Conservation (phyloP, 2,797 vertebrate genomes). For the Mastacembelus armatus region DNA sequence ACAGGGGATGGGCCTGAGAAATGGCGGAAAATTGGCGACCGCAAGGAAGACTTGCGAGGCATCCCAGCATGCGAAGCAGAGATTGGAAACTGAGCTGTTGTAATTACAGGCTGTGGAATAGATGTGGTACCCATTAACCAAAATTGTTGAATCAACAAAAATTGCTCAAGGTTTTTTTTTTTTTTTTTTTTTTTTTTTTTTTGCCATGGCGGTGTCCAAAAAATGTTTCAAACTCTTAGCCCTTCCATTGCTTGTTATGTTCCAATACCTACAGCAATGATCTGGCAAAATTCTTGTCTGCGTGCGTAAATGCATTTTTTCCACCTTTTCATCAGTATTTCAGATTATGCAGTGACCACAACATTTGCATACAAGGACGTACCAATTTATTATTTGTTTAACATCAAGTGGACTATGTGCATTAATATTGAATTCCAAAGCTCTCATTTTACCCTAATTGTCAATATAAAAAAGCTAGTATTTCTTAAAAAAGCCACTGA, state of each 20-base stretch:
- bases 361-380: constrained; percentile 50
- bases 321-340: constrained; percentile 40
- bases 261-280: constrained; percentile 85
- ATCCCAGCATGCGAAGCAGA: constrained; percentile 84
- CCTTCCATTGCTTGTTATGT: constrained; percentile 81
- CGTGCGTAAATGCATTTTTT: constrained; percentile 65
- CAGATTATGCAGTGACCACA: constrained; percentile 25
- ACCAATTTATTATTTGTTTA: constrained; percentile 41
- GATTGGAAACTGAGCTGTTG: constrained; percentile 90
- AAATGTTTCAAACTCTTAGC: constrained; percentile 83
- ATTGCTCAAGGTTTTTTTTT: constrained; percentile 82
- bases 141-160: constrained; percentile 92
- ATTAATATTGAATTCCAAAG: constrained; percentile 44
- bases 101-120: constrained; percentile 90
- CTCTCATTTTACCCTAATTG: constrained; percentile 60
- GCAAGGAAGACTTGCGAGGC: constrained; percentile 83
- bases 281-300: constrained; percentile 76
- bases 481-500: constrained; percentile 64
- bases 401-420: constrained; percentile 30
- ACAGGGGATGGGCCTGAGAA: constrained; percentile 74
- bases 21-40: constrained; percentile 87
- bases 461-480: constrained; percentile 58
- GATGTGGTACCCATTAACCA: constrained; percentile 90
- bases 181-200: too few species aligned
- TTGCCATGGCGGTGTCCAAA: constrained; percentile 84